A percentile compares a stretch with the other conserved stretches of the same genome.
Conservation (phyloP, 37 sponge, comb jelly and placozoan genomes). For the Axinella damicornis region DNA sequence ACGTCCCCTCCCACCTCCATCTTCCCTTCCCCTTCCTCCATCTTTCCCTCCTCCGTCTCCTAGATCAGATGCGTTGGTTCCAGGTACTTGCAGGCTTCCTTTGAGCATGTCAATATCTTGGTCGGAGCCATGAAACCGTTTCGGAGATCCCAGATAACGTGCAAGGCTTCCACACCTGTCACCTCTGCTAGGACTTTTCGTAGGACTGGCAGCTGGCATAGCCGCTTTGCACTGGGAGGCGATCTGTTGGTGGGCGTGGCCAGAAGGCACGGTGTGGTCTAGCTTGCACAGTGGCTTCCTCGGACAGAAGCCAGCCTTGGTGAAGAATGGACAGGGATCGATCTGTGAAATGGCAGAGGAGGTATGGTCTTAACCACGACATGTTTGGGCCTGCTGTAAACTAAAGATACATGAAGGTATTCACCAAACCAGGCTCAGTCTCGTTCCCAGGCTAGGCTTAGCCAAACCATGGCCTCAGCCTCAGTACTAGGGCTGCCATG, state of each 20-base stretch:
- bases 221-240: background rate
- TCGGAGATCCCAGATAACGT: background rate
- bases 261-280: slow-evolving; percentile 14
- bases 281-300: slow-evolving; percentile 40
- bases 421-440: too few species aligned
- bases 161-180: background rate
- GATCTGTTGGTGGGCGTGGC: background rate
- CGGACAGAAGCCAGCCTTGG: slow-evolving; percentile 58
- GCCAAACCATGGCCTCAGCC: too few species aligned
- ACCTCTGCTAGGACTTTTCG: background rate
- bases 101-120: background rate
- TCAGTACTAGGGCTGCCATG: too few species aligned
- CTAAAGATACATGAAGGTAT: too few species aligned
- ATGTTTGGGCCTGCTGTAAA: too few species aligned
- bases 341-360: background rate
- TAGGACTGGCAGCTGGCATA: background rate
- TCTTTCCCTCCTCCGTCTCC: too few species aligned
- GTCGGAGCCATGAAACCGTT: background rate
- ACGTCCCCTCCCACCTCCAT: too few species aligned
- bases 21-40: background rate
- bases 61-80: background rate
- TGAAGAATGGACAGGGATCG: slow-evolving; percentile 41
- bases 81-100: background rate
- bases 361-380: too few species aligned
- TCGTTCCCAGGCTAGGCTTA: too few species aligned